These are phyloP conservation scores for Falco punctatus DNA, from an alignment of 2,113 vertebrate species.

Conservation along the genomic window DNA sequence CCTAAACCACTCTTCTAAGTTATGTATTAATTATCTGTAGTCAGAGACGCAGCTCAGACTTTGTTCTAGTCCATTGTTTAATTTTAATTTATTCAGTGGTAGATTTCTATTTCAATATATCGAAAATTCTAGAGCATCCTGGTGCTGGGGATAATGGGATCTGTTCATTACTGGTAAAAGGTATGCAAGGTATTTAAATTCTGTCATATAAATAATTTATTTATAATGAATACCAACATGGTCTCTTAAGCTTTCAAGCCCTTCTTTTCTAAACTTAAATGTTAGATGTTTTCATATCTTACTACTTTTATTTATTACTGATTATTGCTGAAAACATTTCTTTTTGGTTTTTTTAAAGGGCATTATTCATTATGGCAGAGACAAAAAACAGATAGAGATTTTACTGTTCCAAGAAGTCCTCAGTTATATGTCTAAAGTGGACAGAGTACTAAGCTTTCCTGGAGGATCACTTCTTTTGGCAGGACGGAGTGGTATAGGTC, in stretches of 20 bases:
- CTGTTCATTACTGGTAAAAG: neutral
- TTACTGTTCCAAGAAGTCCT: constrained; percentile 94
- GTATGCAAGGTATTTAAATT: neutral
- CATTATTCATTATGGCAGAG: constrained; percentile 88
- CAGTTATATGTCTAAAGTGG: constrained; percentile 87
- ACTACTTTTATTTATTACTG: neutral
- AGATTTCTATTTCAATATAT: neutral
- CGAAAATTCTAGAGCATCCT: neutral
- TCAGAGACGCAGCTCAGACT: neutral
- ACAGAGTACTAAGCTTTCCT: constrained; percentile 90
- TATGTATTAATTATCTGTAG: neutral
- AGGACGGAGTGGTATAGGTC: constrained; percentile 92
- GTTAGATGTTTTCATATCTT: neutral
- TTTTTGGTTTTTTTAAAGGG: constrained; percentile 76
- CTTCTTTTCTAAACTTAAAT: neutral
- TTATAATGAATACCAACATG: neutral
- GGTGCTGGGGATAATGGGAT: neutral
- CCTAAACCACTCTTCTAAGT: neutral
- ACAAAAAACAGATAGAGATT: constrained; percentile 89
- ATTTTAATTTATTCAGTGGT: neutral
- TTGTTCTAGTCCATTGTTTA: neutral
- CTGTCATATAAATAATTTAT: neutral
- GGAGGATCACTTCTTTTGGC: constrained; percentile 93
- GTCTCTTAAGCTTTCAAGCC: neutral
- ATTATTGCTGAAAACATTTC: neutral